Base-by-base conservation (phyloP, 2,888 invertebrate genomes). In the Acrocyrtus sp. region DNA sequence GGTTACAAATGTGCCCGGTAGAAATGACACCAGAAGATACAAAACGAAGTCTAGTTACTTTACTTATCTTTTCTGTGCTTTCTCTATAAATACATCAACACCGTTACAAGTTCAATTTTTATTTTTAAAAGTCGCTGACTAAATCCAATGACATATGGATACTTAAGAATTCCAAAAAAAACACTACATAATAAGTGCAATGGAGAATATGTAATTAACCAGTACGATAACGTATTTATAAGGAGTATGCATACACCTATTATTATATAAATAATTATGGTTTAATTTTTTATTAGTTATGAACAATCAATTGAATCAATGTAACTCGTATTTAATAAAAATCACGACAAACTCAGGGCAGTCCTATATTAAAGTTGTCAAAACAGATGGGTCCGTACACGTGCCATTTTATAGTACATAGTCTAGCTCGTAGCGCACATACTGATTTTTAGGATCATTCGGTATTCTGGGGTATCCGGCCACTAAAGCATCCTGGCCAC, bases 401-500 rank as follows among this genome's bases (percentile, higher is more conserved):
- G n/a, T n/a, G n/a, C n/a, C n/a, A n/a, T 34, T 75, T 89, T 92
- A 96, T 85, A 96, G 88, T 84, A 92, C 88, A 85, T 96, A 97
- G 86, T 98, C 96, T 84, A 98, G 86, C 86, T 98, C 97, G 84
- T 96, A 95, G 85, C 97, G 89, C 81, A 93, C 89, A 84, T 92
- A 98, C 82, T 94, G 92, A 86, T 96, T 97, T 85, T 94, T 95
- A 67, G 95, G 94, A 85, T 98, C 98, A 84, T 98, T 96, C 78
- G 91, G 91, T 84, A 99, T 93, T 80, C 97, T 87, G n/a, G 99
- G 98, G 86, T 97, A 99, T 17, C 97, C 96, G 51, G 96, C 95
- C 27, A 99, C 96, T 61, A 99, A 87, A 0, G 98, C 94, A 85
- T 99, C 99, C 85, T 99, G 98, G 6, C 96, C 98, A 26, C 99